Evolutionary conservation across 35 echinoderm and acorn worm genomes (phyloP).

Genomic region (Heliocidaris erythrogramma): DNA sequence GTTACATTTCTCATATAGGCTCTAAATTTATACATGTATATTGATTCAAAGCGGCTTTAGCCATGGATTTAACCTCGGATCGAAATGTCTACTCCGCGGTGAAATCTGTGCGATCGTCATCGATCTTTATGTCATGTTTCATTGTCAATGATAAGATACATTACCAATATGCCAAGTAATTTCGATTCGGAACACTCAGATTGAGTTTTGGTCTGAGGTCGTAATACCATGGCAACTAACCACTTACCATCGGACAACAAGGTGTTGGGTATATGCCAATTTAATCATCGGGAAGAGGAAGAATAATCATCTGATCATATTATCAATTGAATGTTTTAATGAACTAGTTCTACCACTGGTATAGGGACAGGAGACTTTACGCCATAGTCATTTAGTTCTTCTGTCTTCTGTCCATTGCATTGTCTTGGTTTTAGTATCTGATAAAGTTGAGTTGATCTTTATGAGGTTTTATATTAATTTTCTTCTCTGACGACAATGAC

Average conservation of each 20-base stretch:
- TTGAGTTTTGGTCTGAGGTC: neutral
- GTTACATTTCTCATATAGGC: neutral
- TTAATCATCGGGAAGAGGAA: neutral
- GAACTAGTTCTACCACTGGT: too few species aligned
- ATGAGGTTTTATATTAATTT: too few species aligned
- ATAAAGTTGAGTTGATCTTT: too few species aligned
- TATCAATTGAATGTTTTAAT: too few species aligned
- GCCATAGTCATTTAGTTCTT: too few species aligned
- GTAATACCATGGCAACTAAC: neutral
- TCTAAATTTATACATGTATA: neutral
- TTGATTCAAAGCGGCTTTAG: neutral
- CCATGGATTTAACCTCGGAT: neutral
- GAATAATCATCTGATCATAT: too few species aligned
- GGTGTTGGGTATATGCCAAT: neutral
- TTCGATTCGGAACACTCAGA: neutral
- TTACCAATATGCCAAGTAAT: neutral
- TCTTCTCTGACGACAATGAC: too few species aligned
- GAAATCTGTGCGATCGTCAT: neutral
- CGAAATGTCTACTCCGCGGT: neutral
- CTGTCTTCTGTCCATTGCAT: too few species aligned
- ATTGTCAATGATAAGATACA: neutral
- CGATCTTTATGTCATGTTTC: conserved; percentile 17
- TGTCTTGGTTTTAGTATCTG: too few species aligned
- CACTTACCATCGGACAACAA: neutral
- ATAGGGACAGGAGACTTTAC: too few species aligned